These are phyloP conservation scores for Phorcus lineatus DNA, from an alignment of 2,888 invertebrate genomes.

Conservation along the genomic window DNA sequence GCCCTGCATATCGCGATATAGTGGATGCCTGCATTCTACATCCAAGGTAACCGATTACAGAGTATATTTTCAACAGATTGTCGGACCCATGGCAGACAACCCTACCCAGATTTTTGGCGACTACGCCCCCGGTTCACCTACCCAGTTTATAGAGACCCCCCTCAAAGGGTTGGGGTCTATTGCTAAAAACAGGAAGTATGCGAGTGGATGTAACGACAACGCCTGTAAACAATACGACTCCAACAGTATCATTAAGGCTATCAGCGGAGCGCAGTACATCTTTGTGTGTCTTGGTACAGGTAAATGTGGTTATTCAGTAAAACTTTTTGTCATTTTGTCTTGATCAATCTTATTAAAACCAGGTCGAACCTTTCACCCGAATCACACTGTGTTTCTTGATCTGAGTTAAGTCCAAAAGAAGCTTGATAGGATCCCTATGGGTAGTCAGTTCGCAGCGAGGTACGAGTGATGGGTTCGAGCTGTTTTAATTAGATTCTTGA, in stretches of 20 bases:
- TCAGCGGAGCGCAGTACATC: not conserved
- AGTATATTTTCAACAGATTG: conserved; percentile 46
- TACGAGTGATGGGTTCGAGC: too few relatives aligned
- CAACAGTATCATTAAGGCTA: not conserved
- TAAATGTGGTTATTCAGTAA: not conserved
- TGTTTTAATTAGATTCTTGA: too few relatives aligned
- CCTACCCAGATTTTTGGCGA: conserved; percentile 51
- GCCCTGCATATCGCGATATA: too few relatives aligned
- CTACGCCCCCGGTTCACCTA: conserved; percentile 44
- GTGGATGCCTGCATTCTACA: too few relatives aligned
- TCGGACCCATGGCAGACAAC: conserved; percentile 62
- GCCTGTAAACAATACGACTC: not conserved
- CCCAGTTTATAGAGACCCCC: not conserved
- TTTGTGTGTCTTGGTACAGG: conserved; percentile 48
- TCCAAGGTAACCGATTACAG: too few relatives aligned
- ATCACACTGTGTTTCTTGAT: too few relatives aligned
- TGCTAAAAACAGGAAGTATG: not conserved
- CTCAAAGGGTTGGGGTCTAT: not conserved
- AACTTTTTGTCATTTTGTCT: too few relatives aligned
- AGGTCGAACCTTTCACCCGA: too few relatives aligned
- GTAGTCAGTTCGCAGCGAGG: too few relatives aligned
- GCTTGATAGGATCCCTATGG: too few relatives aligned
- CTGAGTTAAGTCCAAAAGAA: too few relatives aligned
- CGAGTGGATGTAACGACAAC: not conserved
- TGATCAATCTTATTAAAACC: too few relatives aligned